Evolutionary conservation across 2,113 vertebrate genomes (phyloP).

Genomic region (Pristiophorus japonicus): DNA sequence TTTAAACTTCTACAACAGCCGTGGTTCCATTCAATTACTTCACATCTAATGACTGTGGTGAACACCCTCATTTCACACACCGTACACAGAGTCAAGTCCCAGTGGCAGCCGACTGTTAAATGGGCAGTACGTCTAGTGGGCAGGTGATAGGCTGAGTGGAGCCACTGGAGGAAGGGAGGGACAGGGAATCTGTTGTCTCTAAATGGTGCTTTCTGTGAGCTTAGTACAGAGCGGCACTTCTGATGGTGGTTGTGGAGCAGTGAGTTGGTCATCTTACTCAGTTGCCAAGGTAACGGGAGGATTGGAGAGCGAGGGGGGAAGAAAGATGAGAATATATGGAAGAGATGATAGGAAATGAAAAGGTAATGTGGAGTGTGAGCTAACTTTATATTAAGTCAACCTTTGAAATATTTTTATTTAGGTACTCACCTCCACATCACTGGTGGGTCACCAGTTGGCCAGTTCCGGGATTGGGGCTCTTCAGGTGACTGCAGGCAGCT

Average conservation of each 20-base stretch:
- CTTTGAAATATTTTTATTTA: not conserved
- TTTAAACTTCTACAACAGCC: not conserved
- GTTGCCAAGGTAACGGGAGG: not conserved
- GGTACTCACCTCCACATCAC: not conserved
- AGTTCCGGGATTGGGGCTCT: not conserved
- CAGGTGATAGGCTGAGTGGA: not conserved
- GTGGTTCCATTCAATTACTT: not conserved
- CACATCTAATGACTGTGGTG: not conserved
- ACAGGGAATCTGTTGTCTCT: not conserved
- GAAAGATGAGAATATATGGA: not conserved
- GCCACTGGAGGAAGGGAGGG: not conserved
- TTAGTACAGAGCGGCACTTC: not conserved
- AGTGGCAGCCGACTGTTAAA: not conserved
- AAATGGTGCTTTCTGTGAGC: no score
- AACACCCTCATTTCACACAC: not conserved
- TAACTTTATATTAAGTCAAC: not conserved
- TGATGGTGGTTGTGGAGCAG: not conserved
- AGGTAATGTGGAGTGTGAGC: not conserved
- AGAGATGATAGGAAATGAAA: no score
- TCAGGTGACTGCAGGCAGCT: not conserved
- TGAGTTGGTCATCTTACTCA: not conserved
- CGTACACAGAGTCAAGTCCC: not conserved
- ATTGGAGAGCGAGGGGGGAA: not conserved
- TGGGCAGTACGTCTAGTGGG: not conserved
- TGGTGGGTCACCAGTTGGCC: not conserved